Percentiles rank a stretch among this genome's conserved stretches.
Evolutionary conservation across 2,888 invertebrate genomes (phyloP).

Genomic region (Acanthosoma haemorrhoidale): DNA sequence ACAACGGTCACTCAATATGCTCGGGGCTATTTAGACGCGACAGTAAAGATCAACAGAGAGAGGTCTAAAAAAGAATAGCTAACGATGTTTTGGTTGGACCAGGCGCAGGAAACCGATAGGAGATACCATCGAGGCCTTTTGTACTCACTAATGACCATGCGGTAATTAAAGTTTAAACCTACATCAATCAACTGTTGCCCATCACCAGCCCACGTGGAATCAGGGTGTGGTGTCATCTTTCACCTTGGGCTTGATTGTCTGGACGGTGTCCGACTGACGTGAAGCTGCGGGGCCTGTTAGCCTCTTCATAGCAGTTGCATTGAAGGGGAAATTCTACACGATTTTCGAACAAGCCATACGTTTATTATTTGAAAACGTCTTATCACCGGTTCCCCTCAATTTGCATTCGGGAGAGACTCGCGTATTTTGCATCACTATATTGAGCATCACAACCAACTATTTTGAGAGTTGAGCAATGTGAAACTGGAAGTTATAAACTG

Average conservation of each 20-base stretch:
- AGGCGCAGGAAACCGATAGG: constrained; percentile 5
- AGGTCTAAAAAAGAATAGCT: neutral
- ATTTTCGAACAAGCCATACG: no score
- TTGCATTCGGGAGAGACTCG: no score
- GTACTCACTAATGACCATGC: neutral
- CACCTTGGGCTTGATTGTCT: neutral
- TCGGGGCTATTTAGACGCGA: neutral
- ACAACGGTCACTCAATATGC: neutral
- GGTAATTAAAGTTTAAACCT: constrained; percentile 7
- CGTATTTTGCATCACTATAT: no score
- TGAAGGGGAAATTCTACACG: no score
- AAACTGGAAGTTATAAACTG: no score
- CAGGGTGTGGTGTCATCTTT: neutral
- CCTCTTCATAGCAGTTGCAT: no score
- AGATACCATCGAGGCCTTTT: constrained; percentile 2
- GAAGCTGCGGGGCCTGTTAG: no score
- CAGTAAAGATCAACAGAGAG: neutral
- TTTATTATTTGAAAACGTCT: no score
- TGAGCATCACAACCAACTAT: no score
- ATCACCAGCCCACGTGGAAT: neutral
- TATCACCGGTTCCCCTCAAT: no score
- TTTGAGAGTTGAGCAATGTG: no score
- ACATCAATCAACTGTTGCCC: neutral
- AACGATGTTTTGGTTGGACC: constrained; percentile 8
- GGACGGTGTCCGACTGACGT: neutral